These are phyloP conservation scores for Reticulitermes speratus DNA, from an alignment of 1,140 invertebrate species.

Conservation along the genomic window DNA sequence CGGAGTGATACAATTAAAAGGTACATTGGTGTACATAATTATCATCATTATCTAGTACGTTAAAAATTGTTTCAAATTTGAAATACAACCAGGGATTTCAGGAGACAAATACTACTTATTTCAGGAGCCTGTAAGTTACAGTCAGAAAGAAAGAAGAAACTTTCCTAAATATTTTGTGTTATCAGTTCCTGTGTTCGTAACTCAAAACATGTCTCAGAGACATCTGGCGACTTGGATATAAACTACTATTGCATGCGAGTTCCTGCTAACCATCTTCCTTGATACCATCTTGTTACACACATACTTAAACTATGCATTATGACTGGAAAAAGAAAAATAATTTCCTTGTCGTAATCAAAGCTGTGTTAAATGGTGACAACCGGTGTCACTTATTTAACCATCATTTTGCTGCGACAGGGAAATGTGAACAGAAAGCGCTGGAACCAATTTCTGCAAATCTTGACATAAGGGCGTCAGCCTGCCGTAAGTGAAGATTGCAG, in stretches of 20 bases:
- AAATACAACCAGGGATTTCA: no score
- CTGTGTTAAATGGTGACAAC: background rate
- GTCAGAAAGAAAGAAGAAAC: background rate
- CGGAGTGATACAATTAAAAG: background rate
- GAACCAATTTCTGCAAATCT: background rate
- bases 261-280: background rate
- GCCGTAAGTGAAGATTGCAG: background rate
- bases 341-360: background rate
- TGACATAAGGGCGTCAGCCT: background rate
- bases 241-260: background rate
- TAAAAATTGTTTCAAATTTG: no score
- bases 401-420: slow-evolving; percentile 14
- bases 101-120: background rate
- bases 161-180: background rate
- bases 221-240: background rate
- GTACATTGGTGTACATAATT: background rate
- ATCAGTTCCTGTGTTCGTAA: background rate
- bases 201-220: background rate
- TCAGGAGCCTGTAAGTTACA: background rate
- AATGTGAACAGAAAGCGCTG: background rate
- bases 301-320: background rate
- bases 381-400: background rate
- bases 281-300: background rate
- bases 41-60: background rate
- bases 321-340: no score